Evolutionary conservation across 2,113 vertebrate genomes (phyloP).

Genomic region (Trichechus manatus): DNA sequence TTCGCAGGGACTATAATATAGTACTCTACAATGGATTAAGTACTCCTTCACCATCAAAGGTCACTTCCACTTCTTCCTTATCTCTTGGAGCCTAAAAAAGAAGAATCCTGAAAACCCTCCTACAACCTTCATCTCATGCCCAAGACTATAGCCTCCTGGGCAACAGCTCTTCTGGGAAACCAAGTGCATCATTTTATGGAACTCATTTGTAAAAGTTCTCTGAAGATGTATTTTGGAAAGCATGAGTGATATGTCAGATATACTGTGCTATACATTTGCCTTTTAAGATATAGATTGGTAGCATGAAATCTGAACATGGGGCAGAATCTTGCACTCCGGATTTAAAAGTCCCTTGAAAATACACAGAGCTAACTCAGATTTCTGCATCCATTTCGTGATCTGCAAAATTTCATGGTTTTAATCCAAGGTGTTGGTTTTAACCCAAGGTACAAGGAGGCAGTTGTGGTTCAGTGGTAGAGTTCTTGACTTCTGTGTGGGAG

Average conservation of each 20-base stretch:
- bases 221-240: slow-evolving; percentile 9
- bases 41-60: neutral
- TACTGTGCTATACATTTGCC: neutral
- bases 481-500: neutral
- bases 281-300: slow-evolving; percentile 34
- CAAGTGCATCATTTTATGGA: slow-evolving; percentile 57
- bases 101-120: slow-evolving; percentile 47
- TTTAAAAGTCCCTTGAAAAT: slow-evolving; percentile 26
- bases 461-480: neutral
- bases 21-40: neutral
- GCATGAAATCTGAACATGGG: slow-evolving; percentile 22
- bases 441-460: neutral
- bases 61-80: neutral
- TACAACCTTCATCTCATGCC: neutral
- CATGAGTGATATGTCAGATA: neutral
- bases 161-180: slow-evolving; percentile 16
- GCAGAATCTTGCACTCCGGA: neutral
- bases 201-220: neutral
- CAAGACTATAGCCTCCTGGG: neutral
- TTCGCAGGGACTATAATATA: neutral
- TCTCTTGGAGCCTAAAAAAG: neutral
- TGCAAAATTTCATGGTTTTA: slow-evolving; percentile 30
- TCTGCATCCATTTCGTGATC: slow-evolving; percentile 31
- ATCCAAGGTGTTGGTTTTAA: neutral
- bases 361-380: neutral